Evolutionary conservation across 2,888 invertebrate species (phyloP).

Genomic region (Ophonus ardosiacus): DNA sequence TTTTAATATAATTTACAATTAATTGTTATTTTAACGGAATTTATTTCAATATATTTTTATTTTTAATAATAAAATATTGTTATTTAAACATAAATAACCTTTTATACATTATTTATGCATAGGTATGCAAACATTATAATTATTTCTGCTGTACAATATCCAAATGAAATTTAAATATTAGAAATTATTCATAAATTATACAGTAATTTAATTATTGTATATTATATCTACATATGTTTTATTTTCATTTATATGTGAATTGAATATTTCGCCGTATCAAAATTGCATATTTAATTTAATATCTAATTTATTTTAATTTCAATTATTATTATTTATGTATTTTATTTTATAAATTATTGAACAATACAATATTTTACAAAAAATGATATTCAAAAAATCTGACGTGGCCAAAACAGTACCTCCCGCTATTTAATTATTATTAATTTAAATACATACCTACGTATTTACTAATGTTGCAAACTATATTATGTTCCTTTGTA

Average conservation of each 20-base stretch:
- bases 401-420: too few relatives aligned
- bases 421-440: too few relatives aligned
- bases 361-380: too few relatives aligned
- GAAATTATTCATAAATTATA: neutral
- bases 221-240: neutral
- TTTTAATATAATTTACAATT: too few relatives aligned
- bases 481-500: too few relatives aligned
- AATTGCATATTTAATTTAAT: neutral
- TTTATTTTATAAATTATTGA: neutral
- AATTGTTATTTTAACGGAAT: too few relatives aligned
- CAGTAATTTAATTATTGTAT: neutral
- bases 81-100: too few relatives aligned
- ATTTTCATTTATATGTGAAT: neutral
- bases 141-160: neutral
- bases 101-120: neutral
- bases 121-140: neutral
- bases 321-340: neutral
- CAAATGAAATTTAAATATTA: neutral
- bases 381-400: too few relatives aligned
- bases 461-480: too few relatives aligned
- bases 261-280: neutral
- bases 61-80: too few relatives aligned
- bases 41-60: too few relatives aligned
- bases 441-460: too few relatives aligned
- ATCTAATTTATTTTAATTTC: neutral